These are phyloP conservation scores for Lacerta bilineata DNA, from an alignment of 2,797 vertebrate genomes.

Conservation along the genomic window DNA sequence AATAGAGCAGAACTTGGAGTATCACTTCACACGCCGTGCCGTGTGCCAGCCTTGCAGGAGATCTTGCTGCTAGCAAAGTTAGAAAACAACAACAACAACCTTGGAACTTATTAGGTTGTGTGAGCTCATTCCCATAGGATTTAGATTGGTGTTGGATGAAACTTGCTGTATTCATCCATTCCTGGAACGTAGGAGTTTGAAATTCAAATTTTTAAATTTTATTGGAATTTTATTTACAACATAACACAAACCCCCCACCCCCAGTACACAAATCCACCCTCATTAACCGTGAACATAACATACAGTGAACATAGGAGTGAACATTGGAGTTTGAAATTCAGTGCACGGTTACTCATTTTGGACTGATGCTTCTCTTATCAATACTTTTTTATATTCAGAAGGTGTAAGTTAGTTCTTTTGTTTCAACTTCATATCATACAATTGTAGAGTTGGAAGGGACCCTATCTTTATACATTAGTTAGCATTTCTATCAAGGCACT, in stretches of 20 bases:
- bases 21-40: not conserved
- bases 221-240: too few relatives aligned
- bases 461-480: not conserved
- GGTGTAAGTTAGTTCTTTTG: not conserved
- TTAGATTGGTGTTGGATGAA: not conserved
- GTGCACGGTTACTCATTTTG: not conserved
- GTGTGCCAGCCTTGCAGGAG: not conserved
- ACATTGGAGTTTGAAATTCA: not conserved
- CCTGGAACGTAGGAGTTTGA: not conserved
- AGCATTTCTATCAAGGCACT: not conserved
- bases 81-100: not conserved
- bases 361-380: not conserved
- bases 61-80: not conserved
- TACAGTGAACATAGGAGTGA: not conserved
- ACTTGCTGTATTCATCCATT: not conserved
- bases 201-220: not conserved
- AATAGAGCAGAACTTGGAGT: not conserved
- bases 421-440: not conserved
- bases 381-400: not conserved
- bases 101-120: not conserved
- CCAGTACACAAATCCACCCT: too few relatives aligned
- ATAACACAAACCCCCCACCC: too few relatives aligned
- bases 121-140: not conserved
- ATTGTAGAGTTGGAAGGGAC: too few relatives aligned
- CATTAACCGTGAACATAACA: too few relatives aligned